Percentiles rank a stretch among this genome's conserved stretches.
phyloP scores from a whole-genome alignment of 2,113 vertebrate species.

The Gadus macrocephalus region DNA sequence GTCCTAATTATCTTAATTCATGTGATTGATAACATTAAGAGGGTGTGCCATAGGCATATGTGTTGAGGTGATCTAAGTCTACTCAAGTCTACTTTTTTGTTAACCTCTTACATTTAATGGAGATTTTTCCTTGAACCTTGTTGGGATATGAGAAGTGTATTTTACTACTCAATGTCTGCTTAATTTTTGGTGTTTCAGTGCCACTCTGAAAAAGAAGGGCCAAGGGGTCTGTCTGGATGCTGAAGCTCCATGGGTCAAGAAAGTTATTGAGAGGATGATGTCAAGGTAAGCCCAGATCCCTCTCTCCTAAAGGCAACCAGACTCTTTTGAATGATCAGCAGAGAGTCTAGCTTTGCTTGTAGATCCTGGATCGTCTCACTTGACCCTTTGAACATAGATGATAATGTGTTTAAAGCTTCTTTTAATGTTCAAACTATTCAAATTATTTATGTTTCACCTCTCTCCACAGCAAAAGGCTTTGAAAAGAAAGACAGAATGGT shows the following conservation, averaged over 20 bases:
- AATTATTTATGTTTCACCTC: slow-evolving; percentile 9
- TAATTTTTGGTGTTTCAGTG: slow-evolving; percentile 63
- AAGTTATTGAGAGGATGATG: slow-evolving; percentile 60
- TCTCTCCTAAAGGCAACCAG: neutral
- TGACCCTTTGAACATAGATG: neutral
- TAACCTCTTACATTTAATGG: neutral
- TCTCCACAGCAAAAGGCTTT: slow-evolving; percentile 35
- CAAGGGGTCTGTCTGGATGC: slow-evolving; percentile 70
- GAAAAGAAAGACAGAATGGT: slow-evolving; percentile 8
- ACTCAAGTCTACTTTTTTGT: neutral
- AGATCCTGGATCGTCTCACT: neutral
- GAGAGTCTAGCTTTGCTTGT: too few species aligned
- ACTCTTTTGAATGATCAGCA: neutral
- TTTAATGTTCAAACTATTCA: too few species aligned
- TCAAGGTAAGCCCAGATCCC: slow-evolving; percentile 51
- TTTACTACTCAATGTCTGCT: too few species aligned
- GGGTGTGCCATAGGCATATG: too few species aligned
- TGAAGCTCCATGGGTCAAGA: slow-evolving; percentile 72
- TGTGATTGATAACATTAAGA: too few species aligned
- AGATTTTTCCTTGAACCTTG: neutral
- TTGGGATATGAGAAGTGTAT: neutral
- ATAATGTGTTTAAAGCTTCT: too few species aligned
- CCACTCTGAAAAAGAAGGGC: slow-evolving; percentile 63
- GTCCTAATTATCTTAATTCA: neutral
- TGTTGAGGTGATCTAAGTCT: too few species aligned